Percentiles rank a stretch among this genome's conserved stretches.
Evolutionary conservation across 2,797 vertebrate species (phyloP).

Genomic region (Gallirallus australis): DNA sequence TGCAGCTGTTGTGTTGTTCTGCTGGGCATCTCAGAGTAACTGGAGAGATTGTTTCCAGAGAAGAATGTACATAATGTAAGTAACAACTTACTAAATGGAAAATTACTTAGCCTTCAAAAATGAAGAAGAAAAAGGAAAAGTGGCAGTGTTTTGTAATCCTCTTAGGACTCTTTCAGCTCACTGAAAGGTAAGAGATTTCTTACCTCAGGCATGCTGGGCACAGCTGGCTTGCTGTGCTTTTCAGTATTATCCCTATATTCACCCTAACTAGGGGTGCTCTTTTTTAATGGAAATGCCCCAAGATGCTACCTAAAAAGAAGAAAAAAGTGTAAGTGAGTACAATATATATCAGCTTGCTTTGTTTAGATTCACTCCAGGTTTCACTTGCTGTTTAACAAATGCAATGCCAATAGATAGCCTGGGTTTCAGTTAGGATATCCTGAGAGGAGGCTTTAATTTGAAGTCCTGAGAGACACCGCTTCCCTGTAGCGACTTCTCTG

Average conservation of each 20-base stretch:
- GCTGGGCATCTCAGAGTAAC: background rate
- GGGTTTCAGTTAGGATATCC: background rate
- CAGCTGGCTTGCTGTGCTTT: background rate
- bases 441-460: background rate
- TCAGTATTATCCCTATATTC: background rate
- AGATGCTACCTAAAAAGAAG: background rate
- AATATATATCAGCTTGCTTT: background rate
- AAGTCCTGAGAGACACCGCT: background rate
- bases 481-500: background rate
- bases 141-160: slow-evolving; percentile 28
- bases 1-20: background rate
- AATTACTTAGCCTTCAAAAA: slow-evolving; percentile 35
- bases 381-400: background rate
- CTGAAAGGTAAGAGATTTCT: slow-evolving; percentile 13
- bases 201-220: background rate
- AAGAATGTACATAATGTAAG: background rate
- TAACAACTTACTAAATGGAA: slow-evolving; percentile 17
- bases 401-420: background rate
- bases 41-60: background rate
- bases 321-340: background rate
- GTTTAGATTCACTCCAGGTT: background rate
- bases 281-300: background rate
- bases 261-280: background rate
- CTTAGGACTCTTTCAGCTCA: background rate
- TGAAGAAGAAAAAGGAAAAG: background rate